Conservation (phyloP, 2,113 vertebrate genomes). For the Lagopus leucura region DNA sequence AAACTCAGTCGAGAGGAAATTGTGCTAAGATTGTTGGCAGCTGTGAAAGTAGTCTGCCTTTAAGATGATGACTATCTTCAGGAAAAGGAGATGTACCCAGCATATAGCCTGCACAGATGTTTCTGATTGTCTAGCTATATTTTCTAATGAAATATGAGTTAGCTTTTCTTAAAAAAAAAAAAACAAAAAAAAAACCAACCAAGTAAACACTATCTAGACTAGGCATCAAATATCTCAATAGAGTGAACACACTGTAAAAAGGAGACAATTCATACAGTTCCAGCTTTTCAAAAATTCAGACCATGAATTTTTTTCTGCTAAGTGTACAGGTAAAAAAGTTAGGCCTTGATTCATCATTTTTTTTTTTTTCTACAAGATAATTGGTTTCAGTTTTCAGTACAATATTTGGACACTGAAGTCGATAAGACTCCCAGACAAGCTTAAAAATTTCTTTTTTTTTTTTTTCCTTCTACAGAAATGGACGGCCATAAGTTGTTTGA, state of each 20-base stretch:
- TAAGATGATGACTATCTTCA: neutral
- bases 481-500: neutral
- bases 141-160: neutral
- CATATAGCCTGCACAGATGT: fast-evolving
- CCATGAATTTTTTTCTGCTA: neutral
- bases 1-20: neutral
- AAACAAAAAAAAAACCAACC: too few species aligned
- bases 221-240: neutral
- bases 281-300: neutral
- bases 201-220: neutral
- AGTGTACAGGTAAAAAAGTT: neutral
- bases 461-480: neutral
- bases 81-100: neutral
- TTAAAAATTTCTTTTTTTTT: neutral
- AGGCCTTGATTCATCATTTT: neutral
- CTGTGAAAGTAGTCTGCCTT: neutral
- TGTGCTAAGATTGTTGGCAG: neutral
- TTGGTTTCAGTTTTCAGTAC: neutral
- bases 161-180: neutral
- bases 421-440: neutral
- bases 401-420: neutral
- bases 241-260: fast-evolving
- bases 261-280: neutral
- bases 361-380: neutral
- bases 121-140: neutral